phyloP scores from a whole-genome alignment of 2,113 vertebrate species.

The Vulpes ferrilata region DNA sequence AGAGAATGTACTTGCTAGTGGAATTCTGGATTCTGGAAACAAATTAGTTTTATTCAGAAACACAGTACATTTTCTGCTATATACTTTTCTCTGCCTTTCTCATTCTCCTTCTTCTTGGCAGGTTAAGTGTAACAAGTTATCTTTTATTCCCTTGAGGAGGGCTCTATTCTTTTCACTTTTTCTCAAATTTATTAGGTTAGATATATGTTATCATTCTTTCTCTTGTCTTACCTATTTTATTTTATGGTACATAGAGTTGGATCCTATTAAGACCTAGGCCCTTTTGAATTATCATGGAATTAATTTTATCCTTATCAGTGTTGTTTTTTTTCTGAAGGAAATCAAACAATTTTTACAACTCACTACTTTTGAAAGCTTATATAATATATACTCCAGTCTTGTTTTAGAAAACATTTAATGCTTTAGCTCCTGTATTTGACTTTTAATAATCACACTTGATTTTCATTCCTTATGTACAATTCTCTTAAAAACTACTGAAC shows the following conservation, averaged over 20 bases:
- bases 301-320: not conserved
- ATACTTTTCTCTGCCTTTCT: not conserved
- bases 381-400: not conserved
- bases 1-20: not conserved
- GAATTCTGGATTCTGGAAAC: not conserved
- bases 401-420: conserved; percentile 1
- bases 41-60: conserved; percentile 21
- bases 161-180: not conserved
- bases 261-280: not conserved
- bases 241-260: not conserved
- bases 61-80: not conserved
- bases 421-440: not conserved
- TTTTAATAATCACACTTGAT: conserved; percentile 15
- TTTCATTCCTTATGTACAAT: not conserved
- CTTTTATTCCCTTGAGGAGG: not conserved
- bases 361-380: not conserved
- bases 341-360: not conserved
- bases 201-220: not conserved
- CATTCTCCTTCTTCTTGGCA: not conserved
- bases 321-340: not conserved
- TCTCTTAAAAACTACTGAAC: not conserved
- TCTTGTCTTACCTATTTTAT: not conserved
- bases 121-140: not conserved
- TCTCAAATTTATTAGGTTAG: conserved; percentile 18
- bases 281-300: not conserved